These are phyloP conservation scores for Canis aureus DNA, from an alignment of 2,113 vertebrate species.

Conservation along the genomic window DNA sequence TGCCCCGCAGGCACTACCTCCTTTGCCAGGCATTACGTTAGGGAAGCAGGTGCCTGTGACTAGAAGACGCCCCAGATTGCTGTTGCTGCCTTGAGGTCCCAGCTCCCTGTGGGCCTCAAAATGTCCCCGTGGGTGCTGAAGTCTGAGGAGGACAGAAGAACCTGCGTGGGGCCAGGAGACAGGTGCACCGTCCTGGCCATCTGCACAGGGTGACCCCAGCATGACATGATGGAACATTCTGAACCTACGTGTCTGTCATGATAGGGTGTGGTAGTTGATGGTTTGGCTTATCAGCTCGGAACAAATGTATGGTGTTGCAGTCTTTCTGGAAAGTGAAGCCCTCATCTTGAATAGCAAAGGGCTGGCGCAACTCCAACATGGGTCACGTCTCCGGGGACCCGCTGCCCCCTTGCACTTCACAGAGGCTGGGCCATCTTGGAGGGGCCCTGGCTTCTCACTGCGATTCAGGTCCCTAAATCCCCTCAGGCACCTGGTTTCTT, in stretches of 20 bases:
- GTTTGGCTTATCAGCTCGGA: neutral
- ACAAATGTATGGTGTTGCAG: accelerated
- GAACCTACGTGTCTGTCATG: accelerated
- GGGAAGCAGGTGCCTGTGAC: accelerated
- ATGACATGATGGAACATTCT: neutral
- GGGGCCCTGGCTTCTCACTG: neutral
- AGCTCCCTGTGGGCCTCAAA: accelerated
- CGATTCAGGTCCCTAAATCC: neutral
- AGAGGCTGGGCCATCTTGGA: accelerated
- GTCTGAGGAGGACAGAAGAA: neutral
- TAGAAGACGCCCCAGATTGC: no score
- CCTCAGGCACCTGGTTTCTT: neutral
- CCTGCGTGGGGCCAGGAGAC: neutral
- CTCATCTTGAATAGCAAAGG: accelerated
- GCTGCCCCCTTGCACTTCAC: neutral
- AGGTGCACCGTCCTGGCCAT: accelerated
- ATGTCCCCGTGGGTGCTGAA: neutral
- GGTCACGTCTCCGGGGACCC: accelerated
- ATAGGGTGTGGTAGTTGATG: neutral
- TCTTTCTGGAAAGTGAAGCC: neutral
- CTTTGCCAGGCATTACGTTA: accelerated
- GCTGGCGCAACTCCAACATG: accelerated
- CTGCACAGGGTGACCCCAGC: neutral
- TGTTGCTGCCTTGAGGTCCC: neutral
- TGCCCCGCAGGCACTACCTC: accelerated